Base-by-base conservation (phyloP, 2,797 vertebrate species). In the Enteromius treurensis region DNA sequence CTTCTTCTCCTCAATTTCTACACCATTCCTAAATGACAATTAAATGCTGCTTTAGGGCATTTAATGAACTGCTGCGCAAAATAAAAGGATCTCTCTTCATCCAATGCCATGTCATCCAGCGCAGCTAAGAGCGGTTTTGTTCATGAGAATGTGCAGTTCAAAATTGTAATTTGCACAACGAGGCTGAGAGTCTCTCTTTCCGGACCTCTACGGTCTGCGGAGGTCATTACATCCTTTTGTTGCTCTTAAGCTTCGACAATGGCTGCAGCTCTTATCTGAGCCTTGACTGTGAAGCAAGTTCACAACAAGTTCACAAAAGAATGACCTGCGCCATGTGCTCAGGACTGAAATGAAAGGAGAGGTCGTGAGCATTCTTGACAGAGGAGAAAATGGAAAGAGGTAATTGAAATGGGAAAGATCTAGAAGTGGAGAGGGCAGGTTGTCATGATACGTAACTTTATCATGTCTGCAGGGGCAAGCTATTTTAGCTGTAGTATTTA, bases 1-100 rank as follows among this genome's bases (percentile, higher is more conserved):
- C 88, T 93, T 96, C 70, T 90, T 96, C 70, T 88, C 81, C 55
- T 97, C 96, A 0, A 90, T 86, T 82, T 97, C 96, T 0, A 86
- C 77, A 11, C 92, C 90, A 11, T 92, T 93, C 80, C 94, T 88
- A 77, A 53, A 82, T 47, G 40, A 51, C 71, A 49, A 78, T 67
- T 55, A 76, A 76, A 82, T 0, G 2, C 45, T 65, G 17, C 80
- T 77, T 77, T 58, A 77, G 19, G 19, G 37, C 26, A 77, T 51
- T 60, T 62, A 58, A 58, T 26, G 4, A 69, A 69, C 32, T 53
- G 15, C n/a, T 40, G 70, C 21, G 15, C 80, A 37, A 13, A 64
- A 17, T 74, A 13, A 81, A 74, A 81, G 32, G 70, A 49, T 53
- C 49, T 55, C 49, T n/a, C 15, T 21, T 29, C 15, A 62, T 62